Evolutionary conservation across 2,797 vertebrate species (phyloP), one percentile per base, ranked within the genome.

Genomic region (Hirundo rustica): DNA sequence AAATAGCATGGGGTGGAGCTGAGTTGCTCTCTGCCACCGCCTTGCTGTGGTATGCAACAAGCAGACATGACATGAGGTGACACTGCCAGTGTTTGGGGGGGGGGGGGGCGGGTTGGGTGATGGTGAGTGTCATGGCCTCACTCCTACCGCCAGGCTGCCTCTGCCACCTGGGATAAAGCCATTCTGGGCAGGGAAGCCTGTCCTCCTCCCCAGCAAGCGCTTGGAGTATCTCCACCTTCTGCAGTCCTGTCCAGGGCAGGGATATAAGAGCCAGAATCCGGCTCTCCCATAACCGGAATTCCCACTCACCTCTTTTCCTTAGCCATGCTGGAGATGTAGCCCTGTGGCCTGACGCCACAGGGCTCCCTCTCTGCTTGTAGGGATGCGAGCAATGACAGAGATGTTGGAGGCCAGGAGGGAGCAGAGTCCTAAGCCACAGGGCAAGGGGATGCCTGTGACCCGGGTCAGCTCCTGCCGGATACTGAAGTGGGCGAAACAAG

Each of bases 321-420:
- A 0, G 5, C 30, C 14, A 0, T 12, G 12, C 22, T 2, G 8
- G 40, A 54, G 26, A 3, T 11, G 30, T 22, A 65, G 19, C 44
- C 30, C 44, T 16, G 47, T 26, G 51, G n/a, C 30, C 12, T 32
- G 77, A 21, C 7, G 9, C 72, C 9, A 2, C 34, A 16, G 45
- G 30, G 12, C 4, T 5, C 5, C 5, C 10, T 9, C 15, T 16
- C 15, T 16, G 3, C 21, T 18, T 21, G 26, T 4, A 16, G 26
- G 30, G 36, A 21, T 15, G 30, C 12, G 22, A 32, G 18, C 32
- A 40, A 6, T 3, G 26, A 15, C 20, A 16, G 26, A 32, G 16
- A 11, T 9, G 3, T 8, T 12, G 21, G 47, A 34, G 26, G 55
- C 19, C 17, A 1, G 42, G 42, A 48, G 15, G 23, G 13, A 87